Base-by-base conservation (phyloP, 2,113 vertebrate species). In the Emydura subglobosa region DNA sequence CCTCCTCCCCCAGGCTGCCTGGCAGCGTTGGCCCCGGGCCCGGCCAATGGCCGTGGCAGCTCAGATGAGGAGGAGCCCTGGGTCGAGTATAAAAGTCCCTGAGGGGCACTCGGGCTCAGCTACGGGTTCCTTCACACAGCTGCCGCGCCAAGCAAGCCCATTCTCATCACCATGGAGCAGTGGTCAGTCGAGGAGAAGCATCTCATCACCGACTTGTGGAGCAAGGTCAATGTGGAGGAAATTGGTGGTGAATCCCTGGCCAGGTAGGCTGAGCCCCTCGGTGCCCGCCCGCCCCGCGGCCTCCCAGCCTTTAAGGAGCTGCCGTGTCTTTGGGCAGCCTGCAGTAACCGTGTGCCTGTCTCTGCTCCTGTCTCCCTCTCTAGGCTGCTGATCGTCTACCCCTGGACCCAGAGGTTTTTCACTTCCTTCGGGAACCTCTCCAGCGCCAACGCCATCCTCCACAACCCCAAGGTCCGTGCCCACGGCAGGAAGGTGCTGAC, bases 351-450 rank as follows among this genome's bases (percentile, higher is more conserved):
- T 79, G 42, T 2, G 49, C 0, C 1, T 85, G 22, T 92, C n/a
- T 7, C 34, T 17, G 42, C 16, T 10, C 0, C 19, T 91, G 55
- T 16, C 14, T 82, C 50, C 31, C 74, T 25, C 19, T 4, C 9
- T 79, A 99, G 98, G 88, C 86, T 98, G 81, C 87, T 99, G 96
- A 93, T 98, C 1, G 98, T 99, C 29, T 99, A 99, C 96, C 99
- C 99, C 85, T 99, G 99, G 99, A 99, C 99, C 59, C 98, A 98
- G 96, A 98, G 98, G 97, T 98, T 98, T 85, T 98, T 98, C 3
- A 1, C 94, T 1, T 34, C 8, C 81, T 99, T 99, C 0, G 99
- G 99, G 2, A 99, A 99, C 98, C 93, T 99, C 68, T 98, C 98
- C 87, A 98, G 97, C 6, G 1, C 98, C 10, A 97, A 97, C 0